phyloP scores from a whole-genome alignment of 2,113 vertebrate genomes.

The Oophaga pumilio region DNA sequence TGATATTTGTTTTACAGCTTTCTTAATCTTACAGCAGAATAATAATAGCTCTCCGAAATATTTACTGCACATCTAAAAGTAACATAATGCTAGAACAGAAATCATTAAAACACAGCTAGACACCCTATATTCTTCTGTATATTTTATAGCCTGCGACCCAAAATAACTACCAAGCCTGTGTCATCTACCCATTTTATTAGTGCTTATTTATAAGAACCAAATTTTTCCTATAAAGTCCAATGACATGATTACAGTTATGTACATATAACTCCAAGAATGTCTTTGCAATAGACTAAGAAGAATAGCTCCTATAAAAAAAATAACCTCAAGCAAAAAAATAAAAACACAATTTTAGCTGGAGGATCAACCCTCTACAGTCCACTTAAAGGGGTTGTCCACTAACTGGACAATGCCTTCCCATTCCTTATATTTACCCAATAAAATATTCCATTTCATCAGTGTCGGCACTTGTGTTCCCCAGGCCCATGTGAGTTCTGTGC shows the following conservation, averaged over 20 bases:
- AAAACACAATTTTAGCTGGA: neutral
- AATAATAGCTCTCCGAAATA: constrained; percentile 52
- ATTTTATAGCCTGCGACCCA: constrained; percentile 28
- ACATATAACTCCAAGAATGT: neutral
- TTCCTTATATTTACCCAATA: too few relatives aligned
- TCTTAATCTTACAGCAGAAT: constrained; percentile 50
- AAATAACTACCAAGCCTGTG: constrained; percentile 11
- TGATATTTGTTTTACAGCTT: constrained; percentile 30
- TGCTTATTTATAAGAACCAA: constrained; percentile 3
- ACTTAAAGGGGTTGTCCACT: too few relatives aligned
- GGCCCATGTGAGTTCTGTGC: too few relatives aligned
- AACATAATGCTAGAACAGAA: constrained; percentile 42
- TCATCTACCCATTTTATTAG: constrained; percentile 15
- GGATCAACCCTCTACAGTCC: neutral
- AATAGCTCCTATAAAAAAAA: neutral
- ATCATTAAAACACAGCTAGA: constrained; percentile 56
- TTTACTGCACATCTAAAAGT: constrained; percentile 36
- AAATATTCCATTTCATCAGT: too few relatives aligned
- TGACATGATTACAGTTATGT: neutral
- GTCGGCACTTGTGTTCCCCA: too few relatives aligned
- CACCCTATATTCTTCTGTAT: constrained; percentile 36
- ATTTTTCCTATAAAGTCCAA: neutral
- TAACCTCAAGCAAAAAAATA: neutral
- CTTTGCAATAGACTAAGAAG: neutral
- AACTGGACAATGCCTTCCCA: too few relatives aligned